A percentile compares a stretch with the other conserved stretches of the same genome.
phyloP scores from a whole-genome alignment of 2,888 invertebrate genomes.

The Eudemis profundana region DNA sequence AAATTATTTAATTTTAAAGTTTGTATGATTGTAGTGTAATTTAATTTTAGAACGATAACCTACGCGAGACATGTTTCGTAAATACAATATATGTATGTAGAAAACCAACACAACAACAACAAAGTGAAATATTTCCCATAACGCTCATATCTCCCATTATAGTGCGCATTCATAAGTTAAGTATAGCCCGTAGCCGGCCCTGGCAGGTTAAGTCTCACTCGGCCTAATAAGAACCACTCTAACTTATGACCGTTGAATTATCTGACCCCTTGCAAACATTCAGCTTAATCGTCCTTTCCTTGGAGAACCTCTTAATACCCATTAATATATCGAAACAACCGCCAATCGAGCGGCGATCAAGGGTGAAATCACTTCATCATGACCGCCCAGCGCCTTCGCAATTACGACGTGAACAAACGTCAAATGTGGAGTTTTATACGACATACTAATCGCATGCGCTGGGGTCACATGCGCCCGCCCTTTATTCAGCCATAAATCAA shows the following conservation, averaged over 20 bases:
- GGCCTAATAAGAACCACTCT: constrained; percentile 50
- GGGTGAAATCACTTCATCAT: constrained; percentile 69
- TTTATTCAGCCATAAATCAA: constrained; percentile 48
- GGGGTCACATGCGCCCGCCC: constrained; percentile 47
- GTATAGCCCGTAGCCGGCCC: constrained; percentile 42
- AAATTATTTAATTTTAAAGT: background rate
- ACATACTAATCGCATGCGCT: constrained; percentile 48
- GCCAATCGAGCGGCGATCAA: constrained; percentile 58
- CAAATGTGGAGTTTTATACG: constrained; percentile 54
- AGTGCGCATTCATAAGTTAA: constrained; percentile 41
- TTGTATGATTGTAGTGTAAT: background rate
- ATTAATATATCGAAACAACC: constrained; percentile 63
- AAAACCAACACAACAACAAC: constrained; percentile 36
- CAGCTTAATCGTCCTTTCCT: constrained; percentile 57
- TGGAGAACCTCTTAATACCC: constrained; percentile 54
- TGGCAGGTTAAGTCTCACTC: constrained; percentile 46
- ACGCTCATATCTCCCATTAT: constrained; percentile 40
- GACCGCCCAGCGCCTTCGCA: constrained; percentile 51
- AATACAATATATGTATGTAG: too few species aligned
- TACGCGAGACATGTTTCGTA: background rate
- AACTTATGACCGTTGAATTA: constrained; percentile 55
- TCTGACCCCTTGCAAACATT: constrained; percentile 56
- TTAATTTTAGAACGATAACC: background rate
- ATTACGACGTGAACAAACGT: constrained; percentile 60
- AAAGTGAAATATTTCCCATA: constrained; percentile 44